Base-by-base conservation (phyloP, 2,113 vertebrate species). In the Mixornis gularis region DNA sequence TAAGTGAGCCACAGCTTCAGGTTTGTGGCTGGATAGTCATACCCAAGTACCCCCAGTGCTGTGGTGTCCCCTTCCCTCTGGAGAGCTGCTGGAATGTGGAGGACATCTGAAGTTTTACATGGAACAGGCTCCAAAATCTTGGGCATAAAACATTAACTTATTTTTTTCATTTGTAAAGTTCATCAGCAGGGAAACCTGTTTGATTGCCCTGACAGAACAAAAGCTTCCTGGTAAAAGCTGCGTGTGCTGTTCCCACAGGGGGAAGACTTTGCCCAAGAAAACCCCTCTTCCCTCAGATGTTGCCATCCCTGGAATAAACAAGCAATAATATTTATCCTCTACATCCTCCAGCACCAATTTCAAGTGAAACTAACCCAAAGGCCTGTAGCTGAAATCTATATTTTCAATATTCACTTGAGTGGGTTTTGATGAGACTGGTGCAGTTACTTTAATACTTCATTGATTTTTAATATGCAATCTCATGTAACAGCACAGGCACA, bases 31-130 rank as follows among this genome's bases (percentile, higher is more conserved):
- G 48, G 43, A 7, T 41, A 38, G 46, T 63, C 48, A 10, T 38
- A 17, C 21, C 1, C 1, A 11, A 11, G 7, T 4, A 30, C 12
- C 43, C 55, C 14, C 19, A 14, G 20, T 22, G 41, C 46, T 53
- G 22, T 34, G 40, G 12, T 43, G 7, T 44, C 9, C 46, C 27
- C n/a, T 32, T 55, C 36, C 17, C 46, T 48, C 36, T 62, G 53
- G 14, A 49, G 17, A 7, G 3, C 11, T 9, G 41, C 68, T 34
- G 63, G 20, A 11, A 19, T 5, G 17, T 5, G 17, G 36, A 77
- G 6, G 6, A 32, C 27, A 40, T 2, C 41, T n/a, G 1, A 55
- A 89, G n/a, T 20, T 36, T 25, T 0, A 22, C 41, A 8, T 4
- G n/a, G 43, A 81, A 29, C 26, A 74, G 8, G 10, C 40, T 66